Conservation (phyloP, 2,888 invertebrate genomes). For the Drosophila birchii region DNA sequence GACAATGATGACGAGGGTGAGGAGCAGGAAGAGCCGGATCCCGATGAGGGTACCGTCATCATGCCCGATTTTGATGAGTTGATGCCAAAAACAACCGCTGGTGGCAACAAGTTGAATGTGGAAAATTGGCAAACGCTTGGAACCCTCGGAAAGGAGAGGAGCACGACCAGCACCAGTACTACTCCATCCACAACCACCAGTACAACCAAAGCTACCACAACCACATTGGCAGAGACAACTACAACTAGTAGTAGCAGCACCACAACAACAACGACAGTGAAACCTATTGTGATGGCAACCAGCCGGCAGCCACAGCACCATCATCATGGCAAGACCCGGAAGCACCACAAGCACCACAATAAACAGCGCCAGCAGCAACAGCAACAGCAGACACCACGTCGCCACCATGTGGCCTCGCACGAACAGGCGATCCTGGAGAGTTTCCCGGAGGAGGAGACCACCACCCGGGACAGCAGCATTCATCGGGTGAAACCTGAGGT, state of each 20-base stretch:
- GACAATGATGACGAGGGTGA: conserved; percentile 35
- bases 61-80: conserved; percentile 63
- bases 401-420: conserved; percentile 62
- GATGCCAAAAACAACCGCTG: conserved; percentile 29
- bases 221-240: conserved; percentile 28
- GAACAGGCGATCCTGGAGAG: conserved; percentile 60
- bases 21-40: conserved; percentile 18
- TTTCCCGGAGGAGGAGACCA: conserved; percentile 63
- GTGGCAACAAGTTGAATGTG: conserved; percentile 52
- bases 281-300: conserved; percentile 26
- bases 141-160: conserved; percentile 58
- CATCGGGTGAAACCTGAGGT: conserved; percentile 84
- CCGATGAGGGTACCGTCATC: conserved; percentile 39
- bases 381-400: conserved; percentile 53
- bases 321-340: conserved; percentile 30
- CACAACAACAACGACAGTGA: conserved; percentile 29
- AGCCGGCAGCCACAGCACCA: conserved; percentile 45
- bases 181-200: conserved; percentile 34
- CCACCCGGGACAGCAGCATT: conserved; percentile 84
- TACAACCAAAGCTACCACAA: conserved; percentile 26
- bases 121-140: conserved; percentile 72
- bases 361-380: conserved; percentile 52
- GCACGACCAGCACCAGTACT: conserved; percentile 24
- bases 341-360: conserved; percentile 47
- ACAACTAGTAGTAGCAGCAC: conserved; percentile 28